Base-by-base conservation (phyloP, 2,113 vertebrate species). In the Gymnobelideus leadbeateri region DNA sequence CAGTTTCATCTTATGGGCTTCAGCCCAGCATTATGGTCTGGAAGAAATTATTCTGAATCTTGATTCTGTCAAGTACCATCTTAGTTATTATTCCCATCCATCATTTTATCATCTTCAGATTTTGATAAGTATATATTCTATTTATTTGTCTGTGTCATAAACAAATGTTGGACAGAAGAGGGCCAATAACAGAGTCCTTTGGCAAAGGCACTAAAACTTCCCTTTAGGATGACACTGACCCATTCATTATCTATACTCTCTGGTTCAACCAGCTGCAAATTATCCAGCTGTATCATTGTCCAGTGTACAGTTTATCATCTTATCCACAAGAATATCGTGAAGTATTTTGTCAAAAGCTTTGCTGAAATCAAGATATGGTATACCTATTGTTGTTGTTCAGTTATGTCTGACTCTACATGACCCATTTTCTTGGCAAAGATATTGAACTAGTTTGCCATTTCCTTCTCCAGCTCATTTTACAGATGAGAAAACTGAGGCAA, bases 1-100 rank as follows among this genome's bases (percentile, higher is more conserved):
- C 93, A 92, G 92, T 96, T 93, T 94, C 89, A 92, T 55, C 25
- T 1, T 91, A 91, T 91, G 96, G 93, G 93, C 96, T 96, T 94
- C 89, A 95, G 68, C 37, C 89, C 55, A 94, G 89, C 8, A 94
- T 90, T 95, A 94, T 93, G 9, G 2, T 91, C 91, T 55, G 68
- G 54, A 95, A 50, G 37, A n/a, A 37, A 68, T 68, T 68, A 68
- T 68, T 68, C 19, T 68, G 61, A 68, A 68, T 68, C 61, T 68
- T 68, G 61, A 68, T n/a, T 68, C 37, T 68, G 61, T 68, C 61
- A 68, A n/a, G 12, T n/a, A n/a, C 11, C 14, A 19, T 68, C 4
- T 68, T 57, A 68, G 31, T 12, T 68, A 68, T 68, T n/a, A 68
- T 68, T 68, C 61, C 12, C 37, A 68, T 37, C 37, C 26, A 68